Evolutionary conservation across 2,113 vertebrate species (phyloP), one percentile per base, ranked within the genome.

Genomic region (Gobiocypris rarus): DNA sequence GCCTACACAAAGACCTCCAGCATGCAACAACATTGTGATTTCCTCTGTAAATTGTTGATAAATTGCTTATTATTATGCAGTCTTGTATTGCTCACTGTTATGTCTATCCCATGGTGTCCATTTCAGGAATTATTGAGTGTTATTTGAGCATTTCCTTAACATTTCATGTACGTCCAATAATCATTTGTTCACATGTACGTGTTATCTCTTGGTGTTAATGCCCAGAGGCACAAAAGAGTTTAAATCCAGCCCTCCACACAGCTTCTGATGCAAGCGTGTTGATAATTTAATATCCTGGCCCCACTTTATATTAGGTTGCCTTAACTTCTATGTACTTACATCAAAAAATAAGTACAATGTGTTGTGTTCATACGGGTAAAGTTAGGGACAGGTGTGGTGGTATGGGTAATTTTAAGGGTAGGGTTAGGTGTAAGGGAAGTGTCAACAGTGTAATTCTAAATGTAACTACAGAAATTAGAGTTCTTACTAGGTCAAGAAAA

Each of bases 71-170:
- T 71, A 71, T 71, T 71, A 43, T 43, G 11, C 2, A 11, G 1
- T 71, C 69, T 71, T 45, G 11, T 63, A 13, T 71, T 45, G 45
- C 41, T 71, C 41, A 71, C n/a, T 15, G 10, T 26, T 73, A 0
- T 0, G 11, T 73, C 11, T 73, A 6, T 71, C 41, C n/a, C 22
- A 26, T 28, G 2, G 1, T 48, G n/a, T 73, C 70, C n/a, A 45
- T 71, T 71, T 22, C 38, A 24, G 38, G 22, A 71, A 24, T 71
- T 71, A 24, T 24, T 71, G 69, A 71, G 69, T 45, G 38, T 71
- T 43, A 45, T 43, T 71, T 71, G 22, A 45, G 22, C 5, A 71
- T 24, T 45, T 71, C 69, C 10, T 45, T 43, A 14, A 43, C 11
- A 31, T 69, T 2, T 71, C 69, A 71, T 22, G 2, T 8, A 24